Conservation (phyloP, 2,888 invertebrate species). For the Frankliniella fusca region DNA sequence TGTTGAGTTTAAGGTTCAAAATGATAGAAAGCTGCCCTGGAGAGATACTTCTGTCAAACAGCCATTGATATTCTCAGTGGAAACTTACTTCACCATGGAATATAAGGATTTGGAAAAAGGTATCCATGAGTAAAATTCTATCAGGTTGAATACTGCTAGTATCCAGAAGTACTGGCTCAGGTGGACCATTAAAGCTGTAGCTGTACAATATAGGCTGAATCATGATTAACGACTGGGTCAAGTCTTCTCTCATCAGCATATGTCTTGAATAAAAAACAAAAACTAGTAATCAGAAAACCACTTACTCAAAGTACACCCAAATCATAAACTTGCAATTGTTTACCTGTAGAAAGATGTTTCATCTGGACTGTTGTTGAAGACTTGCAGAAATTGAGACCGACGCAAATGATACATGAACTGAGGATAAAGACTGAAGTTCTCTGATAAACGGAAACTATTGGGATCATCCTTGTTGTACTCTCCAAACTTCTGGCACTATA, state of each 20-base stretch:
- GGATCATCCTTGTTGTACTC: conserved; percentile 98
- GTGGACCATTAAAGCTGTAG: conserved; percentile 96
- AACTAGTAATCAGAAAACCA: conserved; percentile 30
- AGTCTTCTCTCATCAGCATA: conserved; percentile 94
- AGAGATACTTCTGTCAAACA: background rate
- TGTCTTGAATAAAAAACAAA: conserved; percentile 60
- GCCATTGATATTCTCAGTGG: background rate
- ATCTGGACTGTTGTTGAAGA: conserved; percentile 99
- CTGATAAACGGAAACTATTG: conserved; percentile 89
- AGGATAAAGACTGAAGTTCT: conserved; percentile 97
- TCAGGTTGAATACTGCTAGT: conserved; percentile 97
- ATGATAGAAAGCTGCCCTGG: no score
- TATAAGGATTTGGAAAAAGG: conserved; percentile 99
- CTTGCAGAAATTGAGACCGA: conserved; percentile 97
- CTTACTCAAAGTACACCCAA: background rate
- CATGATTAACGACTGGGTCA: conserved; percentile 97
- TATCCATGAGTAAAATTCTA: conserved; percentile 97
- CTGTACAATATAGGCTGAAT: conserved; percentile 98
- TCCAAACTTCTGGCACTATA: conserved; percentile 97
- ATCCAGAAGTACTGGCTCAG: conserved; percentile 94
- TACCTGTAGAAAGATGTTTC: conserved; percentile 97
- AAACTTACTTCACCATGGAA: conserved; percentile 89
- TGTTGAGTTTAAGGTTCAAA: background rate
- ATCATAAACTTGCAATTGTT: background rate
- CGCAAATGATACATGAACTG: conserved; percentile 99